Base-by-base conservation (phyloP, 2,888 invertebrate species). In the Clepsis dumicolana region DNA sequence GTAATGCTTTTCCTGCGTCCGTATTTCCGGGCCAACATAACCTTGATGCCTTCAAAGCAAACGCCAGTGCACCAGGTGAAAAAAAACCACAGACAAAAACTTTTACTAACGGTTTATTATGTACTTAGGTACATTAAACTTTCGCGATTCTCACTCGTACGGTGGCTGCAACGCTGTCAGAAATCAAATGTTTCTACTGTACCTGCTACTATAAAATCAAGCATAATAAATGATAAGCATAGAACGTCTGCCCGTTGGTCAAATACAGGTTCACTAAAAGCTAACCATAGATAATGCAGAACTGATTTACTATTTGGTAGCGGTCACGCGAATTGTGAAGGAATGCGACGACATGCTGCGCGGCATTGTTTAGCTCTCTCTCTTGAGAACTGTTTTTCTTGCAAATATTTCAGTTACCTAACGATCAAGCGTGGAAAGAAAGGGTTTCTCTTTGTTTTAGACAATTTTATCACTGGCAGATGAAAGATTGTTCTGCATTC, bases 231-330 rank as follows among this genome's bases (percentile, higher is more conserved):
- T 8, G 1, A 32, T 32, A 32, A 32, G n/a, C 38, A n/a, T 1
- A 38, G 14, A 7, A 0, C n/a, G 44, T 44, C 7, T 16, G 29
- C 16, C 44, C 41, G 4, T 18, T 44, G 48, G 48, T 12, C 48
- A 48, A 48, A 12, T 48, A 18, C 8, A 8, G 18, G 48, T 21
- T 12, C 21, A 48, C 12, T 38, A 48, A 48, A 48, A 48, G 10
- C 48, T n/a, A 52, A 27, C 48, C 56, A 66, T 57, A 56, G 56
- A 67, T 62, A 66, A 54, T 54, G 54, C 48, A 67, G 54, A 62
- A 56, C 56, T 38, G 53, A 25, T 65, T 53, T 24, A 62, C 7
- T 41, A 65, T 63, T 67, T 21, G 62, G 67, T 54, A 48, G 48
- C 56, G 24, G 67, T 57, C 57, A 63, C 67, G 67, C 67, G 38